Base-by-base conservation (phyloP, 2,113 vertebrate species). In the Dromaius novaehollandiae region DNA sequence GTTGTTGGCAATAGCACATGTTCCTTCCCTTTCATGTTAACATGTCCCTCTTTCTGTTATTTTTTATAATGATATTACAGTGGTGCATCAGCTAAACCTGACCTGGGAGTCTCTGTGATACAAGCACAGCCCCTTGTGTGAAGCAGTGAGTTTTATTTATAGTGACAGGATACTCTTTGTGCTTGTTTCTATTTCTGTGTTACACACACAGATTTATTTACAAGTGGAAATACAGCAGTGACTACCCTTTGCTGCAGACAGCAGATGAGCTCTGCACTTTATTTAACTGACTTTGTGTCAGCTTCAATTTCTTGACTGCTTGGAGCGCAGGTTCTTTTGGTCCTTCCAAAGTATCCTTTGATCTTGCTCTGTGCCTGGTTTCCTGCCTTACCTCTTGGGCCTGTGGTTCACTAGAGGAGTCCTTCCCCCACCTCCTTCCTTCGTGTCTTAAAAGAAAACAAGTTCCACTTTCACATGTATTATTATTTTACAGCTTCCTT, bases 261-360 rank as follows among this genome's bases (percentile, higher is more conserved):
- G 70, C 16, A 51, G 88, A 95, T 83, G 91, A 93, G 89, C 60
- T 81, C 86, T 96, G 87, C 93, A 93, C 95, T 97, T 97, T 96
- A 94, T 96, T 97, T 97, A 97, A 96, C 95, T 97, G 96, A 95
- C 91, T 94, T 95, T 69, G 65, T 96, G 98, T 98, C 97, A 98
- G 96, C 95, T 96, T 97, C 97, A 96, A 98, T 98, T 97, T 96
- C 92, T 95, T 82, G 78, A 82, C 80, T 97, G 51, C 85, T 80
- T 60, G 64, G 71, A 97, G 85, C 44, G 51, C 96, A 96, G 82
- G 83, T 95, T 95, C 65, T 96, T 75, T 48, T 95, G 86, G 95
- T 93, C 91, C 76, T 95, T 87, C 81, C 77, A 90, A 97, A 82
- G 77, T 87, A 88, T 96, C 81, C 55, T 96, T 97, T 97, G 97